These are phyloP conservation scores for Ursus arctos DNA, from an alignment of 2,113 vertebrate genomes.

Conservation along the genomic window DNA sequence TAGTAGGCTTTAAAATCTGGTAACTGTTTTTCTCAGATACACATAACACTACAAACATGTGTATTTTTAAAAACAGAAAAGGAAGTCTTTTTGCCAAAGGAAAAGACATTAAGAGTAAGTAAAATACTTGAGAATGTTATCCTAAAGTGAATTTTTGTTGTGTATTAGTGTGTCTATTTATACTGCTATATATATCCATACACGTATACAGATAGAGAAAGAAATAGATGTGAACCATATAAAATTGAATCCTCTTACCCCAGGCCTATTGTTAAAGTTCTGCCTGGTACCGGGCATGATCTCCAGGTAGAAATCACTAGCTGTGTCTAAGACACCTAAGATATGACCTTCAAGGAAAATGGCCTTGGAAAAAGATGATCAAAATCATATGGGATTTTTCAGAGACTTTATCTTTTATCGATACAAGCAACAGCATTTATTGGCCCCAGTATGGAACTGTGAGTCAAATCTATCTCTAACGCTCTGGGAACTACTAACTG, in stretches of 20 bases:
- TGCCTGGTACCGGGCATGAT: background rate
- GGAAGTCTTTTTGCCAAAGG: background rate
- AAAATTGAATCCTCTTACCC: background rate
- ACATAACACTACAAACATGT: background rate
- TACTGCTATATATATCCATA: background rate
- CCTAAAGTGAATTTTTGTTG: background rate
- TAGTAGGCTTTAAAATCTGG: background rate
- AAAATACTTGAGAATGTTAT: background rate
- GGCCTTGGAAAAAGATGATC: background rate
- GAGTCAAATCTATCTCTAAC: background rate
- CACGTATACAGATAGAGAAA: background rate
- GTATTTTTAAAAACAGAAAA: background rate
- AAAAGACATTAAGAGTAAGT: background rate
- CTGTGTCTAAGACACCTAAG: background rate
- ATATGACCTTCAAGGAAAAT: background rate
- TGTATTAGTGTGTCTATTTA: background rate
- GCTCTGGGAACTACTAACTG: background rate
- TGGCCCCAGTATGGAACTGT: too few relatives aligned
- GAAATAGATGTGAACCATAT: background rate
- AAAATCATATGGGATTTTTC: background rate
- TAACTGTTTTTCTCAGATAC: background rate
- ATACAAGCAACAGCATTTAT: background rate
- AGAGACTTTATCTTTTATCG: background rate
- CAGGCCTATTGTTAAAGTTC: background rate
- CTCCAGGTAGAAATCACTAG: background rate